These are phyloP conservation scores for Oscarella lobularis DNA, from an alignment of 37 sponge, comb jelly and placozoan species.

Conservation along the genomic window DNA sequence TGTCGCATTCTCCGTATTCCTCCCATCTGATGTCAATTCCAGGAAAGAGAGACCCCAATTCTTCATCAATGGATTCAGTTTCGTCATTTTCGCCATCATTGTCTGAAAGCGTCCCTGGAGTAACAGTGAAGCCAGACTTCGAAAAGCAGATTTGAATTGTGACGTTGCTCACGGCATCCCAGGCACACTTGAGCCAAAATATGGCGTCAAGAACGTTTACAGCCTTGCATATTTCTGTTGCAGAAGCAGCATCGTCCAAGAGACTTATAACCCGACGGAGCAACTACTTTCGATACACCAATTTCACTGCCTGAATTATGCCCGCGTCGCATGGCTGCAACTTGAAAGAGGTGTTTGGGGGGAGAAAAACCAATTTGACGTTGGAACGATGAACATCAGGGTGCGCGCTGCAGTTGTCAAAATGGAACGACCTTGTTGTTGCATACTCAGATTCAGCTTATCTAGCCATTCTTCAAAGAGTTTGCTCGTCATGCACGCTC, in stretches of 20 bases:
- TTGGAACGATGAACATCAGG: background rate
- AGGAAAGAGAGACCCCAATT: no score
- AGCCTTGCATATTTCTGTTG: background rate
- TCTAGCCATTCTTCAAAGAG: background rate
- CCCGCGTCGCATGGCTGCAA: constrained; percentile 3
- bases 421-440: background rate
- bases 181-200: background rate
- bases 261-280: background rate
- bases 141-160: background rate
- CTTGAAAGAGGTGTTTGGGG: constrained; percentile 2
- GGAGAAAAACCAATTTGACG: constrained; percentile 3
- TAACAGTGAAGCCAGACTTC: background rate
- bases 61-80: no score
- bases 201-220: constrained; percentile 8
- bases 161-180: background rate
- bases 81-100: no score
- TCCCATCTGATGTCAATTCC: no score
- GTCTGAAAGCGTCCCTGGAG: no score
- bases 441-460: background rate
- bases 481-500: background rate
- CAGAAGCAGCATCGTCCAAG: background rate
- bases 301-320: constrained; percentile 2
- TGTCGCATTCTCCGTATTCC: no score
- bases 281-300: background rate
- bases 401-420: constrained; percentile 7